Evolutionary conservation across 2,797 vertebrate genomes (phyloP).

Genomic region (Platyrinchus mystaceus): DNA sequence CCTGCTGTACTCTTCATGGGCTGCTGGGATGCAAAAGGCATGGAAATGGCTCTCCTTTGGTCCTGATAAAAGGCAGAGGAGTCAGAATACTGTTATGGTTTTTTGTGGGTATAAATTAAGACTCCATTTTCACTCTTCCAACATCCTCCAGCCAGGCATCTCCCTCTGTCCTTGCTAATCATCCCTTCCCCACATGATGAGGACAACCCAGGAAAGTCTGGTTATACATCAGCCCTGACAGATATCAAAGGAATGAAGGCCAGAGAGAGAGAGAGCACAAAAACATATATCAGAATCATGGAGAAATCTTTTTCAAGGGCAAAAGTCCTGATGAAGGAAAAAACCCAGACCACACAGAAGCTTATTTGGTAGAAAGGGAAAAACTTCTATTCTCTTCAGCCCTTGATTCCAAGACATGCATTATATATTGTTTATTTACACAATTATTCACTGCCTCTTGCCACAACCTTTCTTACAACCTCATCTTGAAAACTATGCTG

Average conservation of each 20-base stretch:
- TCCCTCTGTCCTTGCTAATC: not conserved
- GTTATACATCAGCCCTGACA: not conserved
- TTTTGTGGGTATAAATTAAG: not conserved
- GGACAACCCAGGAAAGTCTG: not conserved
- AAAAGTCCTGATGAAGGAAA: not conserved
- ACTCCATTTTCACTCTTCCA: not conserved
- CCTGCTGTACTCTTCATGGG: not conserved
- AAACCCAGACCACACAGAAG: not conserved
- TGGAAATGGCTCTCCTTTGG: not conserved
- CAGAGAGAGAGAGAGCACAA: not conserved
- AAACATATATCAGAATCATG: fast-evolving
- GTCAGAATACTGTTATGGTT: not conserved
- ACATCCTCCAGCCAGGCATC: not conserved
- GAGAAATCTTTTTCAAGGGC: not conserved
- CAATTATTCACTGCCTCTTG: not conserved
- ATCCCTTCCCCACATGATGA: fast-evolving
- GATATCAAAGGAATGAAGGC: not conserved
- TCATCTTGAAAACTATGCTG: not conserved
- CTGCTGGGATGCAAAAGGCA: not conserved
- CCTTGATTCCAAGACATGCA: not conserved
- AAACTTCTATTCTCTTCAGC: not conserved
- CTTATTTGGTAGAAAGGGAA: not conserved
- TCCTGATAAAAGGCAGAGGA: not conserved
- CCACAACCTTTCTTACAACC: not conserved
- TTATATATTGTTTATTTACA: not conserved